A percentile compares a stretch with the other conserved stretches of the same genome.
These are phyloP conservation scores for Pogoniulus pusillus DNA, from an alignment of 2,797 vertebrate species.

Conservation along the genomic window DNA sequence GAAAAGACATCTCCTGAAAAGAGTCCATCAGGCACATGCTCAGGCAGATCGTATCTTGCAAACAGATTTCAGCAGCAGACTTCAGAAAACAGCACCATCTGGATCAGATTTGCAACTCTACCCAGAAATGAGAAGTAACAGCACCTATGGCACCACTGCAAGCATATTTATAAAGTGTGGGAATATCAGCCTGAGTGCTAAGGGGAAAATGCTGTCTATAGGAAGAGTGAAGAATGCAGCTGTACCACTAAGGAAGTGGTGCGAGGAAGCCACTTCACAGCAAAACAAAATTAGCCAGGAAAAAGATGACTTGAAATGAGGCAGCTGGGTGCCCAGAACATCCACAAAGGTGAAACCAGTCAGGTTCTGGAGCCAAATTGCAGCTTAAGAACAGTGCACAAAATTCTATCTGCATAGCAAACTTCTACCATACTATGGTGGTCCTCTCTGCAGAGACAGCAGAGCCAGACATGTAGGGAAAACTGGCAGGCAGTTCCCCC, in stretches of 20 bases:
- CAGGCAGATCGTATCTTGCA: constrained; percentile 72
- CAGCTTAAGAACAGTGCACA: neutral
- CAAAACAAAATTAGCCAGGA: neutral
- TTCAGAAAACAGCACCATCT: constrained; percentile 81
- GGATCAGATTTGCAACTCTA: constrained; percentile 78
- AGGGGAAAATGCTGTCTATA: neutral
- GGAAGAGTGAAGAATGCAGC: neutral
- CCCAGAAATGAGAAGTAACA: constrained; percentile 61
- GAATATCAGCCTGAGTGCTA: neutral
- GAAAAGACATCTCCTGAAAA: constrained; percentile 58
- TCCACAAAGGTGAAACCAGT: neutral
- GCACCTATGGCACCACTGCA: constrained; percentile 58
- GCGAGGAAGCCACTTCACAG: neutral
- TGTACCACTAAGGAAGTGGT: neutral
- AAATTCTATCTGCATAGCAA: neutral
- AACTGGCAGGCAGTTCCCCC: neutral
- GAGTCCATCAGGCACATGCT: constrained; percentile 76
- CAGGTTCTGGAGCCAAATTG: neutral
- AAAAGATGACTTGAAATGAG: neutral
- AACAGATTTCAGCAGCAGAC: constrained; percentile 82
- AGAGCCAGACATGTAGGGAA: neutral
- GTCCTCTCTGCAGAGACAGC: neutral
- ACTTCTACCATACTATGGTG: neutral
- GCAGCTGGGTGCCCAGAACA: neutral
- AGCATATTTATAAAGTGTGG: constrained; percentile 31